These are phyloP conservation scores for Zoanthus sansibaricus DNA, from an alignment of 92 coral and sea anemone genomes.

Conservation along the genomic window DNA sequence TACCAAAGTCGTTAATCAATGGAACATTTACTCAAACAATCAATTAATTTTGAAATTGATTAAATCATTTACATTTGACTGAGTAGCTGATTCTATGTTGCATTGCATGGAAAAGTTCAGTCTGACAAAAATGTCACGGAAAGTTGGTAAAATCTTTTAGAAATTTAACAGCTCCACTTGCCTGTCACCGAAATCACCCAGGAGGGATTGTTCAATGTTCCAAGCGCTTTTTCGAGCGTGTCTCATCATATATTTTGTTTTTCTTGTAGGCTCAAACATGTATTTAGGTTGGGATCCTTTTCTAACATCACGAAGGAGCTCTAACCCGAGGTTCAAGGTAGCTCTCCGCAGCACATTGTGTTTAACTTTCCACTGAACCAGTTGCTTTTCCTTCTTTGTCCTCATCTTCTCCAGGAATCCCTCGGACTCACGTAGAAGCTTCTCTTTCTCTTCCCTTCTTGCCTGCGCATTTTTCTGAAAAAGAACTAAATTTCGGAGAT, in stretches of 20 bases:
- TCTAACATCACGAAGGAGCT: conserved; percentile 6
- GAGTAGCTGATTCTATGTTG: too few species aligned
- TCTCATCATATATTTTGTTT: conserved; percentile 28
- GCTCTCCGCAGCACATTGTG: conserved; percentile 64
- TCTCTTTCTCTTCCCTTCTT: conserved; percentile 65
- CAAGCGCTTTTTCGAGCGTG: conserved; percentile 71
- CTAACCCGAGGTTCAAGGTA: conserved; percentile 24
- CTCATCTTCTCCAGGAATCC: conserved; percentile 73
- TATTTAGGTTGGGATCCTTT: background rate
- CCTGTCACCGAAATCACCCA: conserved; percentile 62
- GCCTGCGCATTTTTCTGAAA: conserved; percentile 60
- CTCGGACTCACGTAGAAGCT: conserved; percentile 77
- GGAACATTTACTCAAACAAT: too few species aligned
- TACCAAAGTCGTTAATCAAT: too few species aligned
- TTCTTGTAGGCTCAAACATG: conserved; percentile 28
- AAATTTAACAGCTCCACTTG: background rate
- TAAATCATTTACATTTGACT: too few species aligned
- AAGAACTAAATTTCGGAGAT: conserved; percentile 45
- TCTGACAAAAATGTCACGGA: too few species aligned
- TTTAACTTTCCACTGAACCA: conserved; percentile 73
- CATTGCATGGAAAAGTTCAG: too few species aligned
- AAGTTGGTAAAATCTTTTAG: background rate
- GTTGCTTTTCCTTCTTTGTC: conserved; percentile 71
- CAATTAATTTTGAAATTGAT: too few species aligned
- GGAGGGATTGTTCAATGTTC: conserved; percentile 66